These are phyloP conservation scores for Drepana falcataria DNA, from an alignment of 2,888 invertebrate genomes.

Conservation along the genomic window DNA sequence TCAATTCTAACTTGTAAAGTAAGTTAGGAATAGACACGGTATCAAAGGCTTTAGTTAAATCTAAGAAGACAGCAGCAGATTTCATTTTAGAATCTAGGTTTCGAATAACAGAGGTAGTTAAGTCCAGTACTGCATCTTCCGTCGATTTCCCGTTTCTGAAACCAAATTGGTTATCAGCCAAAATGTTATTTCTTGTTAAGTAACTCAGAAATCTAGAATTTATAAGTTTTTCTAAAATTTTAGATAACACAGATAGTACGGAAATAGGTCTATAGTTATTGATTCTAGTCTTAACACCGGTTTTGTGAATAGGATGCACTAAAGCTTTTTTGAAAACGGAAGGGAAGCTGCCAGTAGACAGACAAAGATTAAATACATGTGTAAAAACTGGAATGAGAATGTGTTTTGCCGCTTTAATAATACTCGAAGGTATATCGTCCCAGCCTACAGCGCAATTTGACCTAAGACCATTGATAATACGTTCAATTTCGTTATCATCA, in stretches of 20 bases:
- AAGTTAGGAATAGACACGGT: not conserved
- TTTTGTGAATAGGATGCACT: too few species aligned
- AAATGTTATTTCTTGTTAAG: too few species aligned
- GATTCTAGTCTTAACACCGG: too few species aligned
- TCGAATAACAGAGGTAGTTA: not conserved
- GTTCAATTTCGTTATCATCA: slow-evolving; percentile 4
- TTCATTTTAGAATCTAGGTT: not conserved
- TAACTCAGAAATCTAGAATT: too few species aligned
- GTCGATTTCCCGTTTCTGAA: too few species aligned
- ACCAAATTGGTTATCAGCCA: too few species aligned
- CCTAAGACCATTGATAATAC: slow-evolving; percentile 3
- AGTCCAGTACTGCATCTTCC: too few species aligned
- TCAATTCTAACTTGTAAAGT: not conserved
- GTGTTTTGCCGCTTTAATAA: slow-evolving; percentile 3
- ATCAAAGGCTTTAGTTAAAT: not conserved
- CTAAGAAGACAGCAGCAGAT: not conserved
- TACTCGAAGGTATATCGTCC: slow-evolving; percentile 5
- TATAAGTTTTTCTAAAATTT: too few species aligned
- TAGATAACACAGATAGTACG: too few species aligned
- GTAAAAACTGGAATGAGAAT: slow-evolving; percentile 2
- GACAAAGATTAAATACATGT: slow-evolving; percentile 5
- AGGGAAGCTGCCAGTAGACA: slow-evolving; percentile 3
- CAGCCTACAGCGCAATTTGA: slow-evolving; percentile 5
- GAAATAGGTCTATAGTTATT: not conserved
- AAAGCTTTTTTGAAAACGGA: not conserved